Conservation (phyloP, 2,888 invertebrate species). For the Agrenia bidenticulata region DNA sequence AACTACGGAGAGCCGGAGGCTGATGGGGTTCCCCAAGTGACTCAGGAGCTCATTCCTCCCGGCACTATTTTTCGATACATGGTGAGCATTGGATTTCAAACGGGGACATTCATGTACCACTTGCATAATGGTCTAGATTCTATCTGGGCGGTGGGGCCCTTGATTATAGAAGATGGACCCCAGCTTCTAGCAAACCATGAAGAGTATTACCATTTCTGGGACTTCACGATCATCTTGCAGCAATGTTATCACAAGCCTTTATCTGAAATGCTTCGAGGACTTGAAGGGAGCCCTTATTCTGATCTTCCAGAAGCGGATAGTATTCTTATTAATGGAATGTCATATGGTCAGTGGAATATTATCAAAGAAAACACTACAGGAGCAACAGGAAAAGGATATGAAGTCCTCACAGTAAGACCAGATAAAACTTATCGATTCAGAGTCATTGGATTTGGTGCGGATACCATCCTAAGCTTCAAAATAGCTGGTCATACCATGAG, state of each 20-base stretch:
- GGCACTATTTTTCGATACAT: conserved; percentile 31
- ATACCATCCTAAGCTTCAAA: not conserved
- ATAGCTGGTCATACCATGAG: conserved; percentile 22
- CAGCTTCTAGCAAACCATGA: not conserved
- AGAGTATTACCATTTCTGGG: not conserved
- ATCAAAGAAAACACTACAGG: not conserved
- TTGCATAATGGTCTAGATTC: conserved; percentile 36
- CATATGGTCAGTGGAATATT: conserved; percentile 17
- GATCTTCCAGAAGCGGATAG: conserved; percentile 21
- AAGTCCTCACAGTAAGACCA: conserved; percentile 28
- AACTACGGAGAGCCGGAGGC: conserved; percentile 24
- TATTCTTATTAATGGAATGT: conserved; percentile 20
- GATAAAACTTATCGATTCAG: conserved; percentile 36
- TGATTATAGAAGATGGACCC: conserved; percentile 24
- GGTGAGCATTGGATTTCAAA: conserved; percentile 35
- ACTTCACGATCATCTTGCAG: not conserved
- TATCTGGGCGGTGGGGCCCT: conserved; percentile 33
- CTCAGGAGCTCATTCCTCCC: conserved; percentile 39
- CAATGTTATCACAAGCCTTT: conserved; percentile 13
- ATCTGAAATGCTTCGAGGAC: not conserved
- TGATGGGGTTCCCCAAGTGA: conserved; percentile 41
- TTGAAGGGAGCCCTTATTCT: not conserved
- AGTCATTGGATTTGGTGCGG: conserved; percentile 34
- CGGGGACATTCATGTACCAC: conserved; percentile 43
- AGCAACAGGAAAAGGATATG: conserved; percentile 4